Evolutionary conservation across 1,140 invertebrate species (phyloP).

Genomic region (Matsumurasca onukii): DNA sequence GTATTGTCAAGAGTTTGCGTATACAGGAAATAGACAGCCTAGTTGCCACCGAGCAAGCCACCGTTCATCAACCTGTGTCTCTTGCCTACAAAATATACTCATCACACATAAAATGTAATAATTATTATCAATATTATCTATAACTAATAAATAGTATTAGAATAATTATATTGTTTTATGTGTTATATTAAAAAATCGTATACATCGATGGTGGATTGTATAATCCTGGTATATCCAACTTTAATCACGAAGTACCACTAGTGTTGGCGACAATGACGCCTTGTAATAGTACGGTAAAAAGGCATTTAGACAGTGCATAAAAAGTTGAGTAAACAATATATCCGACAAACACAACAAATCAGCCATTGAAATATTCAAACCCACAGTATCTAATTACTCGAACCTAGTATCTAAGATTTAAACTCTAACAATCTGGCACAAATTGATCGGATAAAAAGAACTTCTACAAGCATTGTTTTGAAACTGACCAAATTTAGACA

Average conservation of each 20-base stretch:
- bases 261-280: neutral
- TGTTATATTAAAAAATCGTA: conserved; percentile 35
- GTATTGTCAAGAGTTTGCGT: conserved; percentile 9
- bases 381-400: conserved; percentile 5
- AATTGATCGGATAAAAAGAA: conserved; percentile 5
- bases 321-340: conserved; percentile 30
- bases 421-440: conserved; percentile 21
- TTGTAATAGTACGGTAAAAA: conserved; percentile 29
- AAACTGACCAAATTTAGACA: conserved; percentile 20
- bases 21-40: conserved; percentile 2
- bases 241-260: conserved; percentile 16
- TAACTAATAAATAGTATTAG: conserved; percentile 30
- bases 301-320: conserved; percentile 25
- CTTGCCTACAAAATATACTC: conserved; percentile 12
- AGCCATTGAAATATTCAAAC: conserved; percentile 29
- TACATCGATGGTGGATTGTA: conserved; percentile 29
- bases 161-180: conserved; percentile 32
- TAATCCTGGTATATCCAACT: conserved; percentile 33
- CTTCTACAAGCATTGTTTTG: conserved; percentile 16
- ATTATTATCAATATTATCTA: conserved; percentile 30
- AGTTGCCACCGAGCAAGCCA: conserved; percentile 13
- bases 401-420: conserved; percentile 11
- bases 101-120: conserved; percentile 25
- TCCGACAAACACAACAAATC: conserved; percentile 22
- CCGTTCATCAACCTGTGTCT: no score